Evolutionary conservation across 2,797 vertebrate species (phyloP), one percentile per base, ranked within the genome.

Genomic region (Syndactyla subalaris): DNA sequence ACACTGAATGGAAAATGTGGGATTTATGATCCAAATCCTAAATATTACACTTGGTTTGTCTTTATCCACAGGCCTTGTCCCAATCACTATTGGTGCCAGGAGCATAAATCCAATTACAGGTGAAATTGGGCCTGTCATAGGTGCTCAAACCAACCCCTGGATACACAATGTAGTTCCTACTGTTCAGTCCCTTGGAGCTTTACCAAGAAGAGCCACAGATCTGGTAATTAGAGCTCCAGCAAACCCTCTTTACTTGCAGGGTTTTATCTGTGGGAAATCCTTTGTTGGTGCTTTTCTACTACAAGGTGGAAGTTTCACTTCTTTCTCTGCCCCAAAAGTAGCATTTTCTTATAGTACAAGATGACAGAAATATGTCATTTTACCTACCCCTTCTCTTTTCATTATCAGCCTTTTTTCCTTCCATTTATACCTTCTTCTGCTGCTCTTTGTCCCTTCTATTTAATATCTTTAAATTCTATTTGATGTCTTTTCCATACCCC

Each of bases 51-150:
- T 61, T 29, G 4, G 8, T 24, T 59, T 55, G 68, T 55, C 65
- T 58, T 52, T 68, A 4, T 52, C 85, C 85, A 76, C 97, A 99
- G 99, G 99, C 55, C 97, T 99, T n/a, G 97, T 98, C 80, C 98
- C 99, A 14, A 98, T 99, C 66, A 92, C 97, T 20, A 95, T 98
- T 52, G 99, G 98, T 41, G 98, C 97, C 88, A 98, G 97, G 95
- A 97, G 98, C 8, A 76, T 98, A 26, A 98, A 99, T 88, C 98
- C 98, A 21, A 96, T 98, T 59, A 99, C 98, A 13, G 98, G 98
- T 6, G 95, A 98, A 32, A 63, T 84, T 78, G 98, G 98, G 15
- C 96, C 98, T 1, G 98, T 99, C 59, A 98, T 99, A 18, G 99
- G 98, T 43, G 98, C 98, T 59, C 98, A 97, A 34, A 95, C 93